Percentiles rank a stretch among this genome's conserved stretches.
Evolutionary conservation across 2,797 vertebrate species (phyloP).

Genomic region (Lagocephalus sceleratus): DNA sequence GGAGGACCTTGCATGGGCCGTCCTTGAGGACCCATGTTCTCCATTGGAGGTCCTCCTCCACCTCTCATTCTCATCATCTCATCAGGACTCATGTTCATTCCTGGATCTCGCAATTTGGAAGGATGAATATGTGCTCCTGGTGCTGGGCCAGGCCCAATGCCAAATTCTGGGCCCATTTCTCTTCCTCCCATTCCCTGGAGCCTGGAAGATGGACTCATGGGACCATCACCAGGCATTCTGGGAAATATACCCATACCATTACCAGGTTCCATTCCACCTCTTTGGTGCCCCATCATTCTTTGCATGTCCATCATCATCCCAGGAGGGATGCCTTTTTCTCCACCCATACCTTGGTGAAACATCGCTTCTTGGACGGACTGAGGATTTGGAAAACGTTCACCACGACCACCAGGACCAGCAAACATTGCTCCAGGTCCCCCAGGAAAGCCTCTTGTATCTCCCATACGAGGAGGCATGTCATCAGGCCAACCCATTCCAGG

Average conservation of each 20-base stretch:
- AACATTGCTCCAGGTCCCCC: slow-evolving; percentile 86
- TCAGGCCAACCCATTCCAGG: slow-evolving; percentile 96
- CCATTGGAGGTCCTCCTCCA: slow-evolving; percentile 79
- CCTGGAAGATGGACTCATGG: slow-evolving; percentile 93
- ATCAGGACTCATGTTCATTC: slow-evolving; percentile 84
- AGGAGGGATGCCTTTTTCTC: slow-evolving; percentile 92
- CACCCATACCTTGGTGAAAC: slow-evolving; percentile 93
- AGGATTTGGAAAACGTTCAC: slow-evolving; percentile 93
- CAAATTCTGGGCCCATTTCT: slow-evolving; percentile 88
- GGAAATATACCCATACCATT: slow-evolving; percentile 90
- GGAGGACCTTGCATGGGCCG: slow-evolving; percentile 88
- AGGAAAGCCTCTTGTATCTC: slow-evolving; percentile 89
- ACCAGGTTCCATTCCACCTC: slow-evolving; percentile 90
- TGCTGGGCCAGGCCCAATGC: slow-evolving; percentile 86
- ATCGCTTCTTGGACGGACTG: slow-evolving; percentile 93
- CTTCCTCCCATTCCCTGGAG: slow-evolving; percentile 90
- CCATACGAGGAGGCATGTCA: slow-evolving; percentile 93
- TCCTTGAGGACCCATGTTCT: slow-evolving; percentile 81
- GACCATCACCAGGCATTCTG: slow-evolving; percentile 90
- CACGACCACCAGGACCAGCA: slow-evolving; percentile 90
- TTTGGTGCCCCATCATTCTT: slow-evolving; percentile 91
- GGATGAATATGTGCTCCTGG: slow-evolving; percentile 89
- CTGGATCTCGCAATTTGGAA: slow-evolving; percentile 89
- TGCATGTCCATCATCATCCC: slow-evolving; percentile 95
- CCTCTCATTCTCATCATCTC: slow-evolving; percentile 83